Evolutionary conservation across 2,888 invertebrate species (phyloP).

Genomic region (Polydrusus cervinus): DNA sequence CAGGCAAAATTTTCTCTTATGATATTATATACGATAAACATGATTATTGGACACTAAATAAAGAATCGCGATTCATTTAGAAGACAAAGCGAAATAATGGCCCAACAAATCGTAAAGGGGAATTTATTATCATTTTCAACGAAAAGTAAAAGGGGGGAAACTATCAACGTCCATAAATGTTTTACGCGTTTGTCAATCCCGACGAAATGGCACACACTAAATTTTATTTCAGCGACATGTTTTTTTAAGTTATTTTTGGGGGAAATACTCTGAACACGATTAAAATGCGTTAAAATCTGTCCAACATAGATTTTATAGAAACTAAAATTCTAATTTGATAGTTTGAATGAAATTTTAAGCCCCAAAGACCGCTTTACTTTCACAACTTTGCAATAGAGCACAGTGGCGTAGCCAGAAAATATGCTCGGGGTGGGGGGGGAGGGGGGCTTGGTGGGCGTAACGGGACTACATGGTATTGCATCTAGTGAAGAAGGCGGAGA

Average conservation of each 20-base stretch:
- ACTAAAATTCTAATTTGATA: too few species aligned
- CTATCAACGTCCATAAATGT: not conserved
- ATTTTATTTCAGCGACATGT: not conserved
- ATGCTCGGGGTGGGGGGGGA: too few species aligned
- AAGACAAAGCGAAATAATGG: not conserved
- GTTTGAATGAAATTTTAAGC: too few species aligned
- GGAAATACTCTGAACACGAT: not conserved
- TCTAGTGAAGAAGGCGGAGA: too few species aligned
- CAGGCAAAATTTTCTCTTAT: too few species aligned
- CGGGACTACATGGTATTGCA: too few species aligned
- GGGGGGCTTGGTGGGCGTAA: too few species aligned
- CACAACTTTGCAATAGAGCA: too few species aligned
- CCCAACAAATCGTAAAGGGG: not conserved
- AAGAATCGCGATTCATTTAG: not conserved
- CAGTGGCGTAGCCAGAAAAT: too few species aligned
- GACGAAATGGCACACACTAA: not conserved
- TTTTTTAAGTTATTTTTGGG: not conserved
- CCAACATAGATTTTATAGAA: too few species aligned
- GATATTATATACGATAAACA: not conserved
- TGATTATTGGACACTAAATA: not conserved
- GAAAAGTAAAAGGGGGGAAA: not conserved
- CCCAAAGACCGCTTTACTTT: too few species aligned
- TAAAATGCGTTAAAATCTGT: too few species aligned
- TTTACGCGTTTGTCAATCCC: conserved; percentile 1
- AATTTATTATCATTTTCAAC: not conserved